Percentiles rank a stretch among this genome's conserved stretches.
phyloP scores from a whole-genome alignment of 2,113 vertebrate genomes.

The Tamias sibiricus region DNA sequence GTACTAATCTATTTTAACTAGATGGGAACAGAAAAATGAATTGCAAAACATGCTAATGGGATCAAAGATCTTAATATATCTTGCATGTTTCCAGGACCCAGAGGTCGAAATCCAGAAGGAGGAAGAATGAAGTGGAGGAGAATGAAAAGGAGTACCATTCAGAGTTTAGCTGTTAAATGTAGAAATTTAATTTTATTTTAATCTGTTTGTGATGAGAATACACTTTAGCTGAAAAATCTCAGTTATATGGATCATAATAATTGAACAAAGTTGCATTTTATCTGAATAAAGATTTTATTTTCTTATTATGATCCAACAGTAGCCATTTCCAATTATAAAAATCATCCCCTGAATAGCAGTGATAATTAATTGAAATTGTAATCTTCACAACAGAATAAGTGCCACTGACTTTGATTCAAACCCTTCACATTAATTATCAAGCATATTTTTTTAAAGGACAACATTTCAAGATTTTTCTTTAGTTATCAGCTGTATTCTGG shows the following conservation, averaged over 20 bases:
- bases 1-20: conserved; percentile 77
- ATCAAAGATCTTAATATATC: conserved; percentile 70
- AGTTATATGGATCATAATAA: neutral
- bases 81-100: conserved; percentile 47
- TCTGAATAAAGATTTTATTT: conserved; percentile 57
- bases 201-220: conserved; percentile 33
- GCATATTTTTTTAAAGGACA: neutral
- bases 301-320: neutral
- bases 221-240: neutral
- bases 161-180: neutral
- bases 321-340: conserved; percentile 51
- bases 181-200: conserved; percentile 50
- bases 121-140: neutral
- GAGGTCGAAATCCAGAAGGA: conserved; percentile 61
- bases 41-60: conserved; percentile 76
- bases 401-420: conserved; percentile 30
- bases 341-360: conserved; percentile 11
- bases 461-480: neutral
- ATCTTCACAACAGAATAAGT: neutral
- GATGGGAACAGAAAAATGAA: conserved; percentile 65
- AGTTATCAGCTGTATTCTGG: neutral
- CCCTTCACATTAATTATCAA: conserved; percentile 14
- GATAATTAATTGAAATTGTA: conserved; percentile 44
- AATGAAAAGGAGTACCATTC: neutral
- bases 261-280: conserved; percentile 44